Percentiles rank a stretch among this genome's conserved stretches.
phyloP scores from a whole-genome alignment of 1,140 invertebrate genomes.

The Monomorium pharaonis region DNA sequence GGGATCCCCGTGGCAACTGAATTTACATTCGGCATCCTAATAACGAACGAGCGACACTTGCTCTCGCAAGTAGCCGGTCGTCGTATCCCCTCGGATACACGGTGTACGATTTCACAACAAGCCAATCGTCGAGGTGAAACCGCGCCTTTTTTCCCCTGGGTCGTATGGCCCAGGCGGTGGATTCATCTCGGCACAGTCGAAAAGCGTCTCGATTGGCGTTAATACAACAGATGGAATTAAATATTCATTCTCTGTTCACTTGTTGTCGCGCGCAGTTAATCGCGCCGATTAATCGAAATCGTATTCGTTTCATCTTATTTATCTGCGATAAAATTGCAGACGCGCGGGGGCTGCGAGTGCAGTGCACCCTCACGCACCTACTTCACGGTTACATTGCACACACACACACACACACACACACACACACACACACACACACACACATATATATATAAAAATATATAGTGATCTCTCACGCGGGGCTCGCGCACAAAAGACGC shows the following conservation, averaged over 20 bases:
- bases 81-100: slow-evolving; percentile 17
- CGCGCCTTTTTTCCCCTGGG: neutral
- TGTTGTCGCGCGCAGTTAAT: neutral
- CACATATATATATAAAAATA: no score
- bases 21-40: slow-evolving; percentile 26
- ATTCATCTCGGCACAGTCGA: slow-evolving; percentile 4
- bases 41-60: slow-evolving; percentile 64
- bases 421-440: no score
- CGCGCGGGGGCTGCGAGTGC: neutral
- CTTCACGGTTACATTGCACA: neutral
- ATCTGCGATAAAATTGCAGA: slow-evolving; percentile 4
- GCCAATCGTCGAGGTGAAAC: slow-evolving; percentile 63
- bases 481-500: slow-evolving; percentile 19
- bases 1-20: slow-evolving; percentile 75
- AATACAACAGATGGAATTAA: neutral
- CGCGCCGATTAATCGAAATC: no score
- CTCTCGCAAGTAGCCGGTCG: slow-evolving; percentile 8
- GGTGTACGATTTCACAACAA: slow-evolving; percentile 74
- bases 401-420: no score
- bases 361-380: slow-evolving; percentile 14
- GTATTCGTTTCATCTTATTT: slow-evolving; percentile 9
- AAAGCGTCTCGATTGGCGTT: neutral
- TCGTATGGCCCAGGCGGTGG: no score
- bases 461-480: neutral
- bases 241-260: no score